Conservation (phyloP, 2,797 vertebrate genomes). For the Nothura maculosa region DNA sequence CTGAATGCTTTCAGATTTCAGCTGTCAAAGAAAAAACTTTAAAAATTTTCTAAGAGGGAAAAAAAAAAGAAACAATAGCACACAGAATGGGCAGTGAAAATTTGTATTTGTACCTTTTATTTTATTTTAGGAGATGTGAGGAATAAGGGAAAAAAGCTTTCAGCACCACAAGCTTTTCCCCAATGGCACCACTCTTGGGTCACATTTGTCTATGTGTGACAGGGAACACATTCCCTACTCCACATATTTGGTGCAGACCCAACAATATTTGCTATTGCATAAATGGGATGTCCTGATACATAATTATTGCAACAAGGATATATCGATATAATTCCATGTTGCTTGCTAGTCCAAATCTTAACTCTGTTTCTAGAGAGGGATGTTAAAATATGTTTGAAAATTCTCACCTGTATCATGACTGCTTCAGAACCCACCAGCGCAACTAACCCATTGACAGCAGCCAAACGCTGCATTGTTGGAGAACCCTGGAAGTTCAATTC, state of each 20-base stretch:
- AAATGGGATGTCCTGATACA: not conserved
- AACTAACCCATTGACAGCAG: constrained; percentile 91
- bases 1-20: constrained; percentile 89
- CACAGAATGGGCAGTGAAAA: not conserved
- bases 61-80: not conserved
- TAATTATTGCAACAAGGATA: not conserved
- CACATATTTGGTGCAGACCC: rapidly evolving
- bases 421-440: constrained; percentile 93
- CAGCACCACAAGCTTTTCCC: not conserved
- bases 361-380: not conserved
- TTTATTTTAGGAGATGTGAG: not conserved
- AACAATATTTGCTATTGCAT: not conserved
- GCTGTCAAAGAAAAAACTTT: constrained; percentile 74
- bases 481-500: constrained; percentile 84
- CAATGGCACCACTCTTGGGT: not conserved
- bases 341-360: not conserved
- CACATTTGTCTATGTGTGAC: not conserved
- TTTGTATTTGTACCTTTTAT: not conserved
- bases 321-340: not conserved
- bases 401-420: constrained; percentile 88
- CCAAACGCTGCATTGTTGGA: constrained; percentile 96
- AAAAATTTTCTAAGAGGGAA: not conserved
- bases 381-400: not conserved
- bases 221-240: not conserved
- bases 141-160: not conserved